These are phyloP conservation scores for Nixonia krombeini DNA, from an alignment of 1,140 invertebrate genomes.

Conservation along the genomic window DNA sequence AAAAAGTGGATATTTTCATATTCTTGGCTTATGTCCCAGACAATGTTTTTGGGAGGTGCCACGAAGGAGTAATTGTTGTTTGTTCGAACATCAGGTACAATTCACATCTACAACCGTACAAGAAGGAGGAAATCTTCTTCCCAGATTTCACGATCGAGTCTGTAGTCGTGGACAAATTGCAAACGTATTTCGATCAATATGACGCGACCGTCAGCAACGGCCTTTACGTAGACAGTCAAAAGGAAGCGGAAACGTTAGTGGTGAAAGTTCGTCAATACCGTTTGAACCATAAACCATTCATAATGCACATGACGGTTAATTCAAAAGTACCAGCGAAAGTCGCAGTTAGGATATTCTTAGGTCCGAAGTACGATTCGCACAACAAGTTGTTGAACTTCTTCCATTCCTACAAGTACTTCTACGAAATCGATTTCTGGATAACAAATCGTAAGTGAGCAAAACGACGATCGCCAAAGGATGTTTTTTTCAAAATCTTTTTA, in stretches of 20 bases:
- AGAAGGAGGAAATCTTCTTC: constrained; percentile 74
- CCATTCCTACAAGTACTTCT: constrained; percentile 75
- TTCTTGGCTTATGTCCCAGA: too few species aligned
- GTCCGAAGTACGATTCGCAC: constrained; percentile 77
- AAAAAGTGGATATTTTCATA: neutral
- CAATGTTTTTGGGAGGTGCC: neutral
- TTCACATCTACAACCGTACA: constrained; percentile 74
- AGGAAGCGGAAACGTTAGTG: constrained; percentile 47
- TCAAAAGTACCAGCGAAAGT: constrained; percentile 73
- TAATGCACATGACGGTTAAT: constrained; percentile 74
- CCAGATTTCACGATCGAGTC: constrained; percentile 76
- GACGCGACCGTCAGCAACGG: constrained; percentile 79
- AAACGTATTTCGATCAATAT: constrained; percentile 81
- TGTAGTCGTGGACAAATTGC: constrained; percentile 75
- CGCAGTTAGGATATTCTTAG: constrained; percentile 78
- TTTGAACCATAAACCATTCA: constrained; percentile 77
- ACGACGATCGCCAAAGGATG: too few species aligned
- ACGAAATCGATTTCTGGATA: constrained; percentile 74
- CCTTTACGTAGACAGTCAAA: constrained; percentile 62
- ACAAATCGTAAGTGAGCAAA: constrained; percentile 53
- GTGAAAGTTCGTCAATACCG: constrained; percentile 62
- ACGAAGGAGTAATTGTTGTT: neutral
- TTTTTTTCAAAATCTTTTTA: too few species aligned
- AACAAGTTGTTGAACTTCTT: constrained; percentile 67
- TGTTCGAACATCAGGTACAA: constrained; percentile 65